A percentile compares a stretch with the other conserved stretches of the same genome.
These are phyloP conservation scores for Eristalis pertinax DNA, from an alignment of 2,888 invertebrate species.

Conservation along the genomic window DNA sequence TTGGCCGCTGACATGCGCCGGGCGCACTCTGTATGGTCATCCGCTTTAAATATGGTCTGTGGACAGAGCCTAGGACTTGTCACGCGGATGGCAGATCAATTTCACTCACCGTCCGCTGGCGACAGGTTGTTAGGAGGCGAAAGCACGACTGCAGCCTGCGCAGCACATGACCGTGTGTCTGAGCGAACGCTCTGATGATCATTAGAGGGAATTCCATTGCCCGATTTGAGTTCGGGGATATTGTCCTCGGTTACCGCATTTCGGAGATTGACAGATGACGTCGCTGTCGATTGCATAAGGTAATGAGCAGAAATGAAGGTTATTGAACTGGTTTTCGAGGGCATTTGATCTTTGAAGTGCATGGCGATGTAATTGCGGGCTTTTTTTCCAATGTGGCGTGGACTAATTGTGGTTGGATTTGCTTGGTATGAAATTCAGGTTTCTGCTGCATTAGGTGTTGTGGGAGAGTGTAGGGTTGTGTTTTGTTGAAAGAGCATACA, in stretches of 20 bases:
- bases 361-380: no score
- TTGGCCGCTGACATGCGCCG: slow-evolving; percentile 45
- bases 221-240: slow-evolving; percentile 22
- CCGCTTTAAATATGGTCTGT: slow-evolving; percentile 68
- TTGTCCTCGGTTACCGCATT: slow-evolving; percentile 35
- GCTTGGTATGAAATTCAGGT: no score
- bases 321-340: not conserved
- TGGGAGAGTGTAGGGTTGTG: no score
- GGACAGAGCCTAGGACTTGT: slow-evolving; percentile 65
- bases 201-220: slow-evolving; percentile 63
- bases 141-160: slow-evolving; percentile 30
- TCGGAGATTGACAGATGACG: slow-evolving; percentile 38
- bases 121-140: slow-evolving; percentile 69
- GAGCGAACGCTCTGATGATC: slow-evolving; percentile 42
- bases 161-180: no score
- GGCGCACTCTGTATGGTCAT: slow-evolving; percentile 53
- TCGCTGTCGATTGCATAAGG: slow-evolving; percentile 47
- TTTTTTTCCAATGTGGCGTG: no score
- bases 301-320: slow-evolving; percentile 31
- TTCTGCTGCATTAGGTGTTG: no score
- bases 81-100: slow-evolving; percentile 64
- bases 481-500: no score
- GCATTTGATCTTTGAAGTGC: not conserved
- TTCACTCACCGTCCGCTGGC: slow-evolving; percentile 57
- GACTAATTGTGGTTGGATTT: no score